phyloP scores from a whole-genome alignment of 2,888 invertebrate species.

The Troides helena region DNA sequence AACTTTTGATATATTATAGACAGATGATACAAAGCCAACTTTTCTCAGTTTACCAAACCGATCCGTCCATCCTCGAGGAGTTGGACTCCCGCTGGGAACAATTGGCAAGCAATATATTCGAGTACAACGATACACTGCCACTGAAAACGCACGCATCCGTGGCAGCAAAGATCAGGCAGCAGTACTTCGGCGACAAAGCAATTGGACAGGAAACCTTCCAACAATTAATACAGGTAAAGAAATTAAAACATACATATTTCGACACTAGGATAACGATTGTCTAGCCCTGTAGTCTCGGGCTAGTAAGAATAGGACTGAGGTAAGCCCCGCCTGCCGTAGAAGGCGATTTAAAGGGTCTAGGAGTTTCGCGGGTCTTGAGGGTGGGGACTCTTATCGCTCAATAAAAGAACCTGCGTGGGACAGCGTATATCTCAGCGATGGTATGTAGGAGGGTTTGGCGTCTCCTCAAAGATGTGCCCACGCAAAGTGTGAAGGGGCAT shows the following conservation, averaged over 20 bases:
- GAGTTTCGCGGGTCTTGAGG: too few relatives aligned
- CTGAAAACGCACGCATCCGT: conserved; percentile 62
- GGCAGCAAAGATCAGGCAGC: conserved; percentile 75
- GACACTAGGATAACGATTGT: too few relatives aligned
- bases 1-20: background rate
- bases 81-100: conserved; percentile 80
- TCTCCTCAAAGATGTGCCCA: too few relatives aligned
- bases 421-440: too few relatives aligned
- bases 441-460: too few relatives aligned
- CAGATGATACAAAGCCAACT: background rate
- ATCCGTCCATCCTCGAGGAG: conserved; percentile 67
- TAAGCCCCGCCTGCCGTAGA: too few relatives aligned
- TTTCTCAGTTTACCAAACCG: conserved; percentile 52
- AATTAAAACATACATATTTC: background rate
- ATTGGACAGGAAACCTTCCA: conserved; percentile 71
- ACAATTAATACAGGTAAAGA: conserved; percentile 59
- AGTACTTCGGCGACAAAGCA: conserved; percentile 76
- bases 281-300: too few relatives aligned
- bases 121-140: conserved; percentile 81
- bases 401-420: too few relatives aligned
- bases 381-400: too few relatives aligned
- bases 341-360: too few relatives aligned
- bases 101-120: conserved; percentile 82
- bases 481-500: too few relatives aligned
- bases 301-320: too few relatives aligned